Conservation (phyloP, 2,888 invertebrate genomes). For the Chaetoderma sp. region DNA sequence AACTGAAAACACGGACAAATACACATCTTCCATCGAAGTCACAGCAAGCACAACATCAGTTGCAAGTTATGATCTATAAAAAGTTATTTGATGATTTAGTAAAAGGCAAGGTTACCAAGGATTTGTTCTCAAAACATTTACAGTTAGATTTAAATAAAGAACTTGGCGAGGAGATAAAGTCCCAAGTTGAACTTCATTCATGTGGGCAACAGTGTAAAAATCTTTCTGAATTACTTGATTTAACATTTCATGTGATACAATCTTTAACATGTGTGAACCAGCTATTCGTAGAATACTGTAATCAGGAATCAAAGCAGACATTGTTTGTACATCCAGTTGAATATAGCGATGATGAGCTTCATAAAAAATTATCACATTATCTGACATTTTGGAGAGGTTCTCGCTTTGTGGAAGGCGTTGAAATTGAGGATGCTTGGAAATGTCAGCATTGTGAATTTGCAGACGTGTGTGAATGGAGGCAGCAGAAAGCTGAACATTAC, state of each 20-base stretch:
- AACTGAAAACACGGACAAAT: conserved; percentile 57
- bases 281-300: conserved; percentile 55
- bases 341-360: conserved; percentile 46
- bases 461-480: conserved; percentile 61
- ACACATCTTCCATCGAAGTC: conserved; percentile 47
- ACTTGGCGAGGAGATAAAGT: conserved; percentile 45
- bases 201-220: conserved; percentile 31
- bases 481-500: conserved; percentile 45
- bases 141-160: conserved; percentile 41
- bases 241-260: conserved; percentile 43
- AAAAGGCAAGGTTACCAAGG: conserved; percentile 47
- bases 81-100: conserved; percentile 63
- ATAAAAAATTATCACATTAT: conserved; percentile 34
- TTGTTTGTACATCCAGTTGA: conserved; percentile 41
- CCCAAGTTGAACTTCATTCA: conserved; percentile 31
- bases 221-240: conserved; percentile 41
- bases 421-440: conserved; percentile 67
- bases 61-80: conserved; percentile 61
- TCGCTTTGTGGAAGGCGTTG: conserved; percentile 55
- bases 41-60: conserved; percentile 50
- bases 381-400: conserved; percentile 56
- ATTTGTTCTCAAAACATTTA: conserved; percentile 46
- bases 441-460: conserved; percentile 61
- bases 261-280: conserved; percentile 51
- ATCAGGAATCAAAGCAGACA: conserved; percentile 50